Evolutionary conservation across 92 coral and sea anemone species (phyloP), one percentile per base, ranked within the genome.

Genomic region (Pocillopora grandis): DNA sequence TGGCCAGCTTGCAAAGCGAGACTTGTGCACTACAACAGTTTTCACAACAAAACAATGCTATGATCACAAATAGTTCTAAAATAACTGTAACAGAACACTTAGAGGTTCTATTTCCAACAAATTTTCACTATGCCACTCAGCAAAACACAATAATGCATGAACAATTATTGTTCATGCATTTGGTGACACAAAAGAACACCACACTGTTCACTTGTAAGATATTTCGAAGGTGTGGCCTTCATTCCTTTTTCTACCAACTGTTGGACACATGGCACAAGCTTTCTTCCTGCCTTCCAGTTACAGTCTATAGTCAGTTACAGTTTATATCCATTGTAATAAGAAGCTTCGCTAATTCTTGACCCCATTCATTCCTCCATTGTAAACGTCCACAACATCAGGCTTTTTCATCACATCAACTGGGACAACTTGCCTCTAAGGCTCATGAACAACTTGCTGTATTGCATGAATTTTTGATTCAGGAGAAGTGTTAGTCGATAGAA

Each of bases 141-240:
- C n/a, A 36, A 31, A 71, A 18, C 49, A n/a, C n/a, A n/a, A n/a
- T n/a, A n/a, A n/a, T n/a, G n/a, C n/a, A n/a, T n/a, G n/a, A n/a
- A 71, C 1, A 57, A 71, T 71, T 71, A 17, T 71, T 71, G 56
- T 3, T 57, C 75, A 1, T 31, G 58, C 75, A 71, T 74, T 75
- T 84, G 66, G 27, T 76, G 23, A 70, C 87, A 84, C 33, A 84
- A 84, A 52, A 67, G 49, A 84, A 74, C 73, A 21, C 80, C 87
- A 65, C 87, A 84, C 58, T 84, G 87, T 64, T 75, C 76, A 62
- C 87, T 57, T 59, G 57, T 49, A 84, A 14, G 35, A 66, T 56
- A 82, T 76, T 17, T 84, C 61, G 76, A 73, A 84, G 65, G 76
- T 84, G 48, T 82, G 61, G 72, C 82, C 87, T 72, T 84, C 76